A percentile compares a stretch with the other conserved stretches of the same genome.
Evolutionary conservation across 2,797 vertebrate species (phyloP).

Genomic region (Artibeus lituratus): DNA sequence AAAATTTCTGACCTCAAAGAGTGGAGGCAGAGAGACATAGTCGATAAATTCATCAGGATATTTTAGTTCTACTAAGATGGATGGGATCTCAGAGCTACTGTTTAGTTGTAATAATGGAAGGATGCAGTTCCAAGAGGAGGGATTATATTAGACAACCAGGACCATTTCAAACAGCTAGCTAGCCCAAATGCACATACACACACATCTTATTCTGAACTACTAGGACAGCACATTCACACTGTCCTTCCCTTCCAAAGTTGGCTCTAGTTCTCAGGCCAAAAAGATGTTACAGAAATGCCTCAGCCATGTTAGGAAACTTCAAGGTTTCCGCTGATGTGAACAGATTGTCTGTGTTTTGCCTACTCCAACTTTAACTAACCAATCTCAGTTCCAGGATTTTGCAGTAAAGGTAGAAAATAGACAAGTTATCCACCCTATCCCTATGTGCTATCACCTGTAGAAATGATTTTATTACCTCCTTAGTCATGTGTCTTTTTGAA

Average conservation of each 20-base stretch:
- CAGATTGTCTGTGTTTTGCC: not conserved
- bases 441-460: not conserved
- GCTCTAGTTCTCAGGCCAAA: not conserved
- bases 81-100: not conserved
- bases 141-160: not conserved
- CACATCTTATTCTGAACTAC: not conserved
- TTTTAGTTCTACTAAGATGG: not conserved
- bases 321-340: not conserved
- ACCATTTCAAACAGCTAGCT: not conserved
- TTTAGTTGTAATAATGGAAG: not conserved
- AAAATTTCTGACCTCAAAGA: not conserved
- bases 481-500: not conserved
- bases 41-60: not conserved
- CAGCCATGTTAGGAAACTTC: not conserved
- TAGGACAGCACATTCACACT: not conserved
- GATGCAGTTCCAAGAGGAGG: not conserved
- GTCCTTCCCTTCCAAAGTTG: not conserved
- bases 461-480: not conserved
- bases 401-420: not conserved
- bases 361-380: not conserved
- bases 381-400: not conserved
- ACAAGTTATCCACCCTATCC: not conserved
- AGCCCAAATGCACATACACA: accelerated
- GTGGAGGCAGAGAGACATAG: not conserved
- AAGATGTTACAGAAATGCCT: not conserved